phyloP scores from a whole-genome alignment of 2,888 invertebrate genomes.

The Scaptomyza cyrtandrae region DNA sequence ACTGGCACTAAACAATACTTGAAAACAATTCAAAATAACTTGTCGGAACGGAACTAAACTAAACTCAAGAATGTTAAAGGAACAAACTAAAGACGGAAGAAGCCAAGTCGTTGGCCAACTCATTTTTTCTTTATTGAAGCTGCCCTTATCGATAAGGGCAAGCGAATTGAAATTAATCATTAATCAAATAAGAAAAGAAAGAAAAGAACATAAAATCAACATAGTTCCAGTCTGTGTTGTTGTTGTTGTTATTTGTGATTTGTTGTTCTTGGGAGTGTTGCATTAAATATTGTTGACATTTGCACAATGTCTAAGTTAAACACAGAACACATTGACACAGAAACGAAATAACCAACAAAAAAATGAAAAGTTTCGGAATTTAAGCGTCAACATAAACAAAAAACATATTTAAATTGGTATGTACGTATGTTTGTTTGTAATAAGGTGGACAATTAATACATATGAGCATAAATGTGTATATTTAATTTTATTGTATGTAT shows the following conservation, averaged over 20 bases:
- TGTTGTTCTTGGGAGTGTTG: neutral
- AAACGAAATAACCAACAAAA: neutral
- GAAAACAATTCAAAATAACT: neutral
- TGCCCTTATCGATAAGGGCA: neutral
- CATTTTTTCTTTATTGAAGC: too few species aligned
- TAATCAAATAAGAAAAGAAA: neutral
- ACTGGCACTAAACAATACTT: constrained; percentile 6
- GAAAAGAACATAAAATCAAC: neutral
- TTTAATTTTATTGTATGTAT: constrained; percentile 19
- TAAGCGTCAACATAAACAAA: constrained; percentile 2
- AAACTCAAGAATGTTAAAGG: neutral
- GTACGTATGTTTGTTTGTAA: neutral
- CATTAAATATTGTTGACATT: neutral
- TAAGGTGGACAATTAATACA: constrained; percentile 10
- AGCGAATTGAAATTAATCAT: neutral
- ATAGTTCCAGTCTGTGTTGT: too few species aligned
- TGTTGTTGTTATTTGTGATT: too few species aligned
- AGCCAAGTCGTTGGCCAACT: too few species aligned
- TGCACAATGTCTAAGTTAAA: constrained; percentile 1
- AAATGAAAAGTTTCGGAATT: neutral
- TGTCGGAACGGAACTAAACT: too few species aligned
- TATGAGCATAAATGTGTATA: constrained; percentile 19
- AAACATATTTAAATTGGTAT: neutral
- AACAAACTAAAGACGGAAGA: too few species aligned
- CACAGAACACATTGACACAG: constrained; percentile 11